Base-by-base conservation (phyloP, 2,113 vertebrate species). In the Pan paniscus region DNA sequence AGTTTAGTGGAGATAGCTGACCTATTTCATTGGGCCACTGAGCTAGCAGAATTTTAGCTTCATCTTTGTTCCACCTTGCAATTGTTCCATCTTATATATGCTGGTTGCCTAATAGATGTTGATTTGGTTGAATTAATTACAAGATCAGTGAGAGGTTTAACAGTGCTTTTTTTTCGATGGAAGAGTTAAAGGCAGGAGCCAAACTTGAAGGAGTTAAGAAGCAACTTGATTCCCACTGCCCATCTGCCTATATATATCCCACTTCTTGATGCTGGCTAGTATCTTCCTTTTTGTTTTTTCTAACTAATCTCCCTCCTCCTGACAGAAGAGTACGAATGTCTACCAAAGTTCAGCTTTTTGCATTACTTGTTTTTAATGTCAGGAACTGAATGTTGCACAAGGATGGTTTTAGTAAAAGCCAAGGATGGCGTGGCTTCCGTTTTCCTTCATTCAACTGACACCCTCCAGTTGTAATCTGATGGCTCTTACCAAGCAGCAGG, bases 241-340 rank as follows among this genome's bases (percentile, higher is more conserved):
- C 2, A 0, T 8, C 27, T 23, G 12, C 48, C 50, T 35, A 0
- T 43, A 43, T 7, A 5, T 5, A 8, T 4, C 30, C 32, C 14
- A 3, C 57, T 57, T 3, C 78, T 27, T 57, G 64, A 16, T 17
- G 50, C 27, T 89, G 20, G 30, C 4, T 52, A 0, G 35, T 25
- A 27, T 40, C 18, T 73, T 40, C 55, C 59, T 80, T n/a, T 50
- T 40, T 67, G 14, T 85, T 89, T 86, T 30, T 90, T 43, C 38
- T 4, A 48, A 76, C 35, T 75, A 61, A 2, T 48, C 82, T 43
- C 82, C 81, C 3, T 79, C 23, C 27, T 80, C 50, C 14, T n/a
- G n/a, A 72, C 2, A 50, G 80, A 38, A 83, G 80, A 87, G 78
- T 52, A 32, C 38, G 27, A n/a, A 11, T 82, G 55, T 27, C 32